Evolutionary conservation across 2,888 invertebrate species (phyloP).

Genomic region (Acronicta psi): DNA sequence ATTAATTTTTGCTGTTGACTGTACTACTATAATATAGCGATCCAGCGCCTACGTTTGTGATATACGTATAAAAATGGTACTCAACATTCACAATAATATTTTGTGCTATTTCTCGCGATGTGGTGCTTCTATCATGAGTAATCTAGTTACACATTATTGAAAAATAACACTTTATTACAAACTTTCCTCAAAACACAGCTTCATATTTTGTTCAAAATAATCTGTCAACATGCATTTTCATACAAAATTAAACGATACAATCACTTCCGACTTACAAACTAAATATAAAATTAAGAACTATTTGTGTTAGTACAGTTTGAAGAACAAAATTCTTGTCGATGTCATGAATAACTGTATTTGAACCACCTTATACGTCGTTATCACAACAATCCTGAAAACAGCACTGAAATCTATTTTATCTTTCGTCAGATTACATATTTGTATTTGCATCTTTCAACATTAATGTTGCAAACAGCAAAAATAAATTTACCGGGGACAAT

Average conservation of each 20-base stretch:
- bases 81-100: constrained; percentile 33
- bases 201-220: constrained; percentile 24
- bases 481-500: constrained; percentile 31
- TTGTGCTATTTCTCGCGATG: constrained; percentile 39
- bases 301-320: constrained; percentile 45
- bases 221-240: constrained; percentile 28
- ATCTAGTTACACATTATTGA: neutral
- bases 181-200: neutral
- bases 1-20: constrained; percentile 32
- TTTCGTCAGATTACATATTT: constrained; percentile 10
- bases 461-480: constrained; percentile 20
- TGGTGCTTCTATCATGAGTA: neutral
- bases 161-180: neutral
- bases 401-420: constrained; percentile 15
- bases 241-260: constrained; percentile 45
- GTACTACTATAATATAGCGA: constrained; percentile 35
- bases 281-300: constrained; percentile 49
- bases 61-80: constrained; percentile 22
- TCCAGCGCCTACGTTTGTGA: constrained; percentile 46
- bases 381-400: constrained; percentile 17
- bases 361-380: constrained; percentile 11
- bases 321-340: constrained; percentile 29
- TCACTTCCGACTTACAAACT: constrained; percentile 52
- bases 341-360: constrained; percentile 22
- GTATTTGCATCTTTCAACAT: neutral